These are phyloP conservation scores for Takifugu rubripes DNA, from an alignment of 2,797 vertebrate genomes.

Conservation along the genomic window DNA sequence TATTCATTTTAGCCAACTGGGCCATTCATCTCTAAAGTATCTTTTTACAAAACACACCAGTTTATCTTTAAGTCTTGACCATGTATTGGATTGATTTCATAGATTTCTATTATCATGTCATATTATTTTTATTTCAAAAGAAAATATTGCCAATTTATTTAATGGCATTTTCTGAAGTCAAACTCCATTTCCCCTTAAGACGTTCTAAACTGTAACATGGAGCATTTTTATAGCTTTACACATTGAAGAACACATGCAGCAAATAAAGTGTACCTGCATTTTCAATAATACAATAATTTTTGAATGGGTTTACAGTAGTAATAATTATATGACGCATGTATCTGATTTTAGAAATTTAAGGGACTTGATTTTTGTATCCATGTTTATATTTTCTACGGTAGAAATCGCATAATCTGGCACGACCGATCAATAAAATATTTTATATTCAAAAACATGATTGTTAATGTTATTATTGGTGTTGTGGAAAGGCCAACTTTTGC, in stretches of 20 bases:
- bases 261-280: slow-evolving; percentile 14
- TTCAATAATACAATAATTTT: slow-evolving; percentile 17
- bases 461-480: neutral
- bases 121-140: slow-evolving; percentile 39
- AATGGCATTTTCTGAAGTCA: slow-evolving; percentile 14
- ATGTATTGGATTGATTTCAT: neutral
- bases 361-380: slow-evolving; percentile 46
- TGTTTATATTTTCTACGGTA: slow-evolving; percentile 62
- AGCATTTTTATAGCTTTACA: slow-evolving; percentile 6
- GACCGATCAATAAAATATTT: slow-evolving; percentile 37
- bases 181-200: slow-evolving; percentile 2
- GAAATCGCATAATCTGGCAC: slow-evolving; percentile 29
- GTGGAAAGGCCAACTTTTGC: slow-evolving; percentile 28
- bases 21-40: too few relatives aligned
- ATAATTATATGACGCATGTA: slow-evolving; percentile 55
- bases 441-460: slow-evolving; percentile 5
- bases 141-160: slow-evolving; percentile 13
- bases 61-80: slow-evolving; percentile 2
- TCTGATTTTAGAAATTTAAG: slow-evolving; percentile 42
- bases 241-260: slow-evolving; percentile 27
- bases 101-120: slow-evolving; percentile 10
- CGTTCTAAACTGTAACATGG: neutral
- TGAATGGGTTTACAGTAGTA: slow-evolving; percentile 28
- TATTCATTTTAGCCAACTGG: too few relatives aligned
- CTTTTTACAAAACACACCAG: too few relatives aligned